Evolutionary conservation across 2,888 invertebrate genomes (phyloP), one percentile per base, ranked within the genome.

Genomic region (Acronicta alni): DNA sequence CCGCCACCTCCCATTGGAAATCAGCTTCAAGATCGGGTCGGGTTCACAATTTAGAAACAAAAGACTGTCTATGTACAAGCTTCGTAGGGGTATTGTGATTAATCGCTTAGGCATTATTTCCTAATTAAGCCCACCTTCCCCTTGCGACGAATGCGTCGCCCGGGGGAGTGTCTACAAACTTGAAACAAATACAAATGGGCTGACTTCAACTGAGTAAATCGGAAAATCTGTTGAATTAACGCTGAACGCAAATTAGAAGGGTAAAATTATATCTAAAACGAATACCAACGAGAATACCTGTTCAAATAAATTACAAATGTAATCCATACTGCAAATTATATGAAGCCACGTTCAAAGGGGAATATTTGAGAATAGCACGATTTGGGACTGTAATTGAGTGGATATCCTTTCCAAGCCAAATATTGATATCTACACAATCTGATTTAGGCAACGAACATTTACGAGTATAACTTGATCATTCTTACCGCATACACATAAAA

Each of bases 101-200:
- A 93, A 94, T 93, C 89, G 93, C 85, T 88, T 85, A 85, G 84
- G 89, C 89, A 92, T 93, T 93, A 93, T 91, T 94, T 92, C 89
- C 93, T 90, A 93, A 94, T 93, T 93, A 93, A 92, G 89, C 89
- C 84, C 86, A 90, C 89, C 88, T 90, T 89, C 90, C 89, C 92
- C 91, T 87, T 77, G 79, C 72, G 75, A 79, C 75, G 71, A 81
- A 85, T 82, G 82, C 84, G 81, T 81, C 79, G 88, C 89, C 84
- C 76, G 80, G 76, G 90, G 92, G 89, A 85, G 75, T 72, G 82
- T 77, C 83, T 82, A 78, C 72, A 71, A 88, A 88, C 84, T 88
- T 87, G 86, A 82, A 87, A 87, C 86, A 88, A 89, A 88, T 84
- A 86, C 84, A 85, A 87, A 86, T 85, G 82, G 83, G 81, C 72